These are phyloP conservation scores for Petrocephalus zakoni DNA, from an alignment of 2,113 vertebrate genomes.

Conservation along the genomic window DNA sequence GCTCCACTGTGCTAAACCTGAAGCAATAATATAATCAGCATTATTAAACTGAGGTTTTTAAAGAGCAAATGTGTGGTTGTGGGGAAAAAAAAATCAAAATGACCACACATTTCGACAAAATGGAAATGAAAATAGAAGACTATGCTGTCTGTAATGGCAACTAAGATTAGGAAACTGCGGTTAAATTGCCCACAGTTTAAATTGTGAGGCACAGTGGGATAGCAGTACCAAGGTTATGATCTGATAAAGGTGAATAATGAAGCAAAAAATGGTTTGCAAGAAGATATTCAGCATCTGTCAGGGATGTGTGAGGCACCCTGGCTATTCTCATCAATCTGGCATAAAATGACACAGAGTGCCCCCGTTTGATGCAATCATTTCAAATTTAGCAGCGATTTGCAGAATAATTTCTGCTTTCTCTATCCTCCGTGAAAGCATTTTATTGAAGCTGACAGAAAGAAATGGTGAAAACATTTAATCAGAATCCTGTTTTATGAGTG, in stretches of 20 bases:
- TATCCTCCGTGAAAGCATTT: neutral
- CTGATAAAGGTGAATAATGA: slow-evolving; percentile 7
- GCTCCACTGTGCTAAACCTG: neutral
- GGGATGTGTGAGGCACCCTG: neutral
- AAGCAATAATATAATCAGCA: neutral
- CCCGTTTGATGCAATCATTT: slow-evolving; percentile 10
- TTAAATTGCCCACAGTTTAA: neutral
- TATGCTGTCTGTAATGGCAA: neutral
- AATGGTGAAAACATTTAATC: neutral
- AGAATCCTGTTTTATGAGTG: neutral
- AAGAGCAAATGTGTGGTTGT: neutral
- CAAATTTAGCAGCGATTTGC: slow-evolving; percentile 2
- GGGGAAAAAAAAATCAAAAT: neutral
- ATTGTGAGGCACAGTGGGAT: neutral
- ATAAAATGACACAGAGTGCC: neutral
- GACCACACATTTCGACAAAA: neutral
- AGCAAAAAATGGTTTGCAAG: neutral
- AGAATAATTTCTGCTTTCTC: neutral
- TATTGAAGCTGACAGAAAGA: neutral
- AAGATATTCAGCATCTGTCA: slow-evolving; percentile 2
- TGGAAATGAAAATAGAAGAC: neutral
- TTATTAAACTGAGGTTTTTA: neutral
- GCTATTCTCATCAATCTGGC: slow-evolving; percentile 15
- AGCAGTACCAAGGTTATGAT: neutral
- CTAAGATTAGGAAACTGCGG: neutral